These are phyloP conservation scores for Takifugu rubripes DNA, from an alignment of 2,797 vertebrate genomes.

Conservation along the genomic window DNA sequence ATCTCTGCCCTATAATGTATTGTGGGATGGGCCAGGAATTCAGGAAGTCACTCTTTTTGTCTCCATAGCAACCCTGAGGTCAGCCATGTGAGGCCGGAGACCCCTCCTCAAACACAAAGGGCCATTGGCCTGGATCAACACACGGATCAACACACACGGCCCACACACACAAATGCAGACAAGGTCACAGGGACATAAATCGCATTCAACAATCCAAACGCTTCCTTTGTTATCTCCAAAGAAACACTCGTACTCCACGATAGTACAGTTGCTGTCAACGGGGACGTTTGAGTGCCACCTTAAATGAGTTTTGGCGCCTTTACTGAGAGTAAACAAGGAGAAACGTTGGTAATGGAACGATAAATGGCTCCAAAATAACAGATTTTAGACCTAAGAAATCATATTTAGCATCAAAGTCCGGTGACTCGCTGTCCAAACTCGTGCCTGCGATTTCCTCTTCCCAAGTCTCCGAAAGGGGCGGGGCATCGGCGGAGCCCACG, in stretches of 20 bases:
- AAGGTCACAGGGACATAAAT: conserved; percentile 28
- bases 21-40: conserved; percentile 58
- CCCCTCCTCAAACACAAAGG: conserved; percentile 75
- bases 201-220: conserved; percentile 20
- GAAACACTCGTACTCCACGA: conserved; percentile 2
- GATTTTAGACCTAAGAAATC: too few species aligned
- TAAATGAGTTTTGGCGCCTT: too few species aligned
- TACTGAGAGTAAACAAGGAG: too few species aligned
- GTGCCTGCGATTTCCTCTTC: too few species aligned
- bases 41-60: conserved; percentile 72
- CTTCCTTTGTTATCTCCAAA: conserved; percentile 38
- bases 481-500: background rate
- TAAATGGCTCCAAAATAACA: too few species aligned
- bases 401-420: too few species aligned
- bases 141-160: conserved; percentile 47
- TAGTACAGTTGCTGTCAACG: too few species aligned
- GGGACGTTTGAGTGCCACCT: too few species aligned
- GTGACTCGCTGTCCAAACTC: too few species aligned
- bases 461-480: background rate
- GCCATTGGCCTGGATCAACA: conserved; percentile 62
- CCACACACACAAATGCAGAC: conserved; percentile 20
- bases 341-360: too few species aligned
- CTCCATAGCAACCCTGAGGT: conserved; percentile 69
- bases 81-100: conserved; percentile 66
- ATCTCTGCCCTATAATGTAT: conserved; percentile 42